Base-by-base conservation (phyloP, 1,140 invertebrate species). In the Atta texana region DNA sequence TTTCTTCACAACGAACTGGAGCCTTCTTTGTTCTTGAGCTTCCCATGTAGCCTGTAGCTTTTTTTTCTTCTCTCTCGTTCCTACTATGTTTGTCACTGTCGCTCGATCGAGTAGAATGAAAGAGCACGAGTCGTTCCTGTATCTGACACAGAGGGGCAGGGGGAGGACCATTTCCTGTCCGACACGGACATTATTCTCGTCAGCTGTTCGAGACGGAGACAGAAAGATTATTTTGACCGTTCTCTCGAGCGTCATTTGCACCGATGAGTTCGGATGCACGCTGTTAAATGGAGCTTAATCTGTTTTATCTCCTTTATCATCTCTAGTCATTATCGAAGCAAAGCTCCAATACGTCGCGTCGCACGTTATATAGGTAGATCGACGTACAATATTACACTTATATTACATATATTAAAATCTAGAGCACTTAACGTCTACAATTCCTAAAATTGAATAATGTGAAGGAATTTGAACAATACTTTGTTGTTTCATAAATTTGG, bases 151-250 rank as follows among this genome's bases (percentile, higher is more conserved):
- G 21, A 21, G 49, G 53, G n/a, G 55, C 39, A 44, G 61, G 74
- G 59, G 66, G 75, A 88, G 69, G 44, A 44, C 89, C 87, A 90
- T 90, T 90, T 90, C 87, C 89, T 90, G 89, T 90, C 86, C 82
- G 59, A 53, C 68, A 28, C 57, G 51, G 31, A 76, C 89, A 86
- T 88, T 88, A 90, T 90, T 88, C 89, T 24, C 89, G 57, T 90
- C 89, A 90, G 89, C 86, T 88, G 89, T 89, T 89, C 86, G 49
- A 53, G 49, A 84, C 72, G 34, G 66, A 84, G 61, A 39, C 49
- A 24, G 55, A 55, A 61, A 31, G 72, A 84, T 89, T 87, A 81
- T 55, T 72, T 28, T 18, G 78, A 51, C 34, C 51, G 21, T 61
- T 86, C 18, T 76, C 66, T 85, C 55, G 39, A 39, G 10, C 66